Evolutionary conservation across 2,888 invertebrate genomes (phyloP).

Genomic region (Neuroscelio doddi): DNA sequence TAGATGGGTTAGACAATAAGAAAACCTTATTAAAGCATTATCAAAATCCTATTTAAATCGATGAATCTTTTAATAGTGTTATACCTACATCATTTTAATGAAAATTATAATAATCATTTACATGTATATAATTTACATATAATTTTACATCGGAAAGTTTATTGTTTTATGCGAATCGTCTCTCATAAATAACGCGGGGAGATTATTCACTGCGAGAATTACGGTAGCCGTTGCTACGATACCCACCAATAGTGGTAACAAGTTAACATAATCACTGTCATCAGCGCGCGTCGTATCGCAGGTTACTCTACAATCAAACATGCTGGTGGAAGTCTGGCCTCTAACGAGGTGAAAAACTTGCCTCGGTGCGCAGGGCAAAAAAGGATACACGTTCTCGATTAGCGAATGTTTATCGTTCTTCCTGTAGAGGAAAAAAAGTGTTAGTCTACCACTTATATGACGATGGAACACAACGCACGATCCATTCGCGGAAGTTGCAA

Average conservation of each 20-base stretch:
- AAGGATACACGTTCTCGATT: constrained; percentile 22
- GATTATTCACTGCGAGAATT: neutral
- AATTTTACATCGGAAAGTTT: no score
- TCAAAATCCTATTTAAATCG: no score
- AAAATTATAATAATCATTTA: no score
- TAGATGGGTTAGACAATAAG: no score
- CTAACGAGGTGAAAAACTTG: constrained; percentile 30
- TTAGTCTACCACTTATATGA: constrained; percentile 22
- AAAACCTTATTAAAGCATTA: no score
- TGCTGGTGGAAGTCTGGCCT: constrained; percentile 16
- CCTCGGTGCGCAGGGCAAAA: constrained; percentile 7
- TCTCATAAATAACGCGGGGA: neutral
- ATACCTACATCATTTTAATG: no score
- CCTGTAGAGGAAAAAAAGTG: constrained; percentile 14
- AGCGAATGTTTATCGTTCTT: constrained; percentile 22
- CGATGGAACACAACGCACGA: constrained; percentile 16
- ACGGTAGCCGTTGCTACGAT: neutral
- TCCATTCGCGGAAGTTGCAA: no score
- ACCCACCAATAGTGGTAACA: constrained; percentile 17
- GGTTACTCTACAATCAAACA: constrained; percentile 9
- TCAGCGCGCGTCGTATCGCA: constrained; percentile 13
- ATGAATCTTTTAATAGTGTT: no score
- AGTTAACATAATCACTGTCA: constrained; percentile 31
- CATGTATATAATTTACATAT: no score
- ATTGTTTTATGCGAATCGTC: no score